Evolutionary conservation across 1,140 invertebrate species (phyloP), one percentile per base, ranked within the genome.

Genomic region (Pseudachorutes palmiensis): DNA sequence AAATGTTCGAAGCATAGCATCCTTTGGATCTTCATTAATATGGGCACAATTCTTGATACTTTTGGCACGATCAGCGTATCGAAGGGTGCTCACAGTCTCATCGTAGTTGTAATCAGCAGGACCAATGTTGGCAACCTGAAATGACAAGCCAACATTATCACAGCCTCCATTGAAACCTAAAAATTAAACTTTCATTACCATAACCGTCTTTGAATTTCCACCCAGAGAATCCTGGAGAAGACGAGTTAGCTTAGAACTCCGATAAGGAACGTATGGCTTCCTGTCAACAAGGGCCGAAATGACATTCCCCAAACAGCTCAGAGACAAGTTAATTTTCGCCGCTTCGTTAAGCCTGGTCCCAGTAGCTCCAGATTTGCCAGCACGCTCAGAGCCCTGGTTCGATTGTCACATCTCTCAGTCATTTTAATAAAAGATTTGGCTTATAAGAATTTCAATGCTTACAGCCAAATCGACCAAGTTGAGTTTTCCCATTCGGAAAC

Each of bases 1-100:
- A 78, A 97, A 98, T 76, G 94, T 88, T 51, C 94, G 85, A 19
- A 99, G 83, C 29, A 98, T 79, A 2, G 97, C 94, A 81, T 98
- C 95, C 76, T 98, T 98, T 0, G 96, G 94, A 81, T 99, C 96
- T 78, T 97, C 95, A 79, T 99, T 99, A 65, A 99, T 89, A 72
- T 89, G 87, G 58, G 94, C 95, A 72, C 89, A 87, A 79, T 99
- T 99, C 77, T 94, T 90, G 66, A 99, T 99, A 76, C 92, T 94
- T 80, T 99, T 99, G 1, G 96, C 95, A 62, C 96, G 83, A 81
- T 93, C 95, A 1, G 97, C 97, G 81, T 99, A 99, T 19, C 97
- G 82, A 51, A 99, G 81, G 0, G 97, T 98, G 75, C 92, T 97
- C 55, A 98, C 91, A 0, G 94, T 95, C 80, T 99, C 97, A 76